Conservation (phyloP, 2,888 invertebrate species). For the Drepana falcataria region DNA sequence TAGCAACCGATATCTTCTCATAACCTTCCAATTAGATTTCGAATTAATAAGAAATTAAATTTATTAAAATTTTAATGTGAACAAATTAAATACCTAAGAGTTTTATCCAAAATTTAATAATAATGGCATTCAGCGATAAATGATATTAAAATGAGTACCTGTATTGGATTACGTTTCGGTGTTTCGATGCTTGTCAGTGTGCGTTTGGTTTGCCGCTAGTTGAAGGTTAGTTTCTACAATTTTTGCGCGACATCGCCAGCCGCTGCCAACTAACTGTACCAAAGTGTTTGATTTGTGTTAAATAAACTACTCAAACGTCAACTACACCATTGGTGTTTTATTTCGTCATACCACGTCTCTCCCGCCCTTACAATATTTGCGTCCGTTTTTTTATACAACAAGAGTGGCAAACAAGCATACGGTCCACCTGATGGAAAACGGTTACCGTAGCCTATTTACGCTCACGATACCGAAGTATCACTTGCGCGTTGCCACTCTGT, state of each 20-base stretch:
- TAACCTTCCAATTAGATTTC: slow-evolving; percentile 71
- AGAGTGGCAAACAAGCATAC: no score
- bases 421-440: no score
- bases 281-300: slow-evolving; percentile 79
- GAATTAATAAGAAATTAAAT: slow-evolving; percentile 41
- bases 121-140: slow-evolving; percentile 31
- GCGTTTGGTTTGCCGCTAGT: slow-evolving; percentile 57
- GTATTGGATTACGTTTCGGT: slow-evolving; percentile 36
- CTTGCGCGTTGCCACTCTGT: no score
- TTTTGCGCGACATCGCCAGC: slow-evolving; percentile 55
- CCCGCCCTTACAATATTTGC: background rate
- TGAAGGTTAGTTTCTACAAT: slow-evolving; percentile 39
- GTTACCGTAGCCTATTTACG: no score
- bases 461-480: no score
- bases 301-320: slow-evolving; percentile 77
- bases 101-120: slow-evolving; percentile 42
- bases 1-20: slow-evolving; percentile 69
- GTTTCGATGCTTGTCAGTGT: slow-evolving; percentile 50
- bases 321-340: slow-evolving; percentile 53
- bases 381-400: no score
- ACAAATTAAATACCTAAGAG: slow-evolving; percentile 48
- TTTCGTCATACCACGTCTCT: slow-evolving; percentile 22
- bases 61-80: slow-evolving; percentile 53
- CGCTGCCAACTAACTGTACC: slow-evolving; percentile 76
- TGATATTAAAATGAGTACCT: slow-evolving; percentile 22